Evolutionary conservation across 1,140 invertebrate species (phyloP), one percentile per base, ranked within the genome.

Genomic region (Apocrypta bakeri): DNA sequence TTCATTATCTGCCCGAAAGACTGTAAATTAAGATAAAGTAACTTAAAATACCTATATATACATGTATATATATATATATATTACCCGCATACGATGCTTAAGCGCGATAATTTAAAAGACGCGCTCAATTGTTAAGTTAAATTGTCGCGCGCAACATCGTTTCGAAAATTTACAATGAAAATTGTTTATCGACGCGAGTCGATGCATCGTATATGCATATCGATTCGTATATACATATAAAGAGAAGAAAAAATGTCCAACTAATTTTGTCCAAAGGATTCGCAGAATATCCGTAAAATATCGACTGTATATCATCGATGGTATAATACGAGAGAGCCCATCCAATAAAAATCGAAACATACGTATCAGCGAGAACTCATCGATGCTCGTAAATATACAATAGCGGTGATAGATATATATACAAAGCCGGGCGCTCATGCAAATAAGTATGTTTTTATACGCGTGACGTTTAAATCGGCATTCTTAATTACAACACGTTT

Each of bases 361-460:
- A 27, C 64, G n/a, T 71, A 71, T 71, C 68, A 37, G 68, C 27
- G 29, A 21, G 68, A n/a, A 56, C 48, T 71, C 25, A 37, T 37
- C 68, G 68, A 40, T 1, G 68, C 68, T 71, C 21, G 33, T 71
- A 37, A 71, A 71, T 71, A 71, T n/a, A 37, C 17, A 7, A n/a
- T n/a, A 40, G 17, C 31, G 31, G 29, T 21, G 68, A 71, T 31
- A 31, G 68, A n/a, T 21, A 71, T 31, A 31, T 29, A n/a, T 21
- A 37, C 68, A 31, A 37, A 37, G 21, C 12, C 31, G 31, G n/a
- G n/a, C 68, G 31, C 12, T 37, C 37, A 71, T 71, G 68, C 68
- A 71, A 71, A 66, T 66, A 66, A 71, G 31, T 31, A 71, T 31
- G 21, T 71, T 33, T 71, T 33, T 71, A n/a, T n/a, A 71, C 31